Conservation (phyloP, 1,140 invertebrate species). For the Matsumurasca onukii region DNA sequence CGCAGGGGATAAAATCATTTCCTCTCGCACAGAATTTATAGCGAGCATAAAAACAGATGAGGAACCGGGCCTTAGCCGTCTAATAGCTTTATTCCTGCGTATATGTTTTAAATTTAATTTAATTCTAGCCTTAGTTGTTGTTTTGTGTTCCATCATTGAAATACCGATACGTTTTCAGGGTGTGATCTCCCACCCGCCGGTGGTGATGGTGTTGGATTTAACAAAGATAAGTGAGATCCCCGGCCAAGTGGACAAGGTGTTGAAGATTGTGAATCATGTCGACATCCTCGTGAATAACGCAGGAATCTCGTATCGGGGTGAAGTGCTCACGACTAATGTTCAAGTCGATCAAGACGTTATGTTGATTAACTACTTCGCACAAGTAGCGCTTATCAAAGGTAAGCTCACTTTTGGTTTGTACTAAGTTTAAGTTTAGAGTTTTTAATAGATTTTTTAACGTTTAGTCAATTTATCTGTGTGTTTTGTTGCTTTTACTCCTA, state of each 20-base stretch:
- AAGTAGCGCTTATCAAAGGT: constrained; percentile 91
- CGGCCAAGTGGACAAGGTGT: constrained; percentile 61
- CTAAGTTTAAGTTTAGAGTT: background rate
- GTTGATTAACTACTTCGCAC: constrained; percentile 93
- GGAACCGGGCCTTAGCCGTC: too few species aligned
- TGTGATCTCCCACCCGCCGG: constrained; percentile 65
- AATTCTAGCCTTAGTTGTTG: background rate
- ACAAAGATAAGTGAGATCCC: constrained; percentile 65
- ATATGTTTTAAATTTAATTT: background rate
- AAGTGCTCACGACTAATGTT: constrained; percentile 71
- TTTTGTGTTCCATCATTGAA: background rate
- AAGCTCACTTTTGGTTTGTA: constrained; percentile 39
- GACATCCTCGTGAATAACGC: constrained; percentile 95
- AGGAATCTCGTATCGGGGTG: constrained; percentile 81
- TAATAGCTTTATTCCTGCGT: background rate
- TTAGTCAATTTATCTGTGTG: background rate
- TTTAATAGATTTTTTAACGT: background rate
- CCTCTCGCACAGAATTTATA: too few species aligned
- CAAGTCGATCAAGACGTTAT: constrained; percentile 88
- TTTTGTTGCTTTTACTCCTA: background rate
- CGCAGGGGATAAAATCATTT: too few species aligned
- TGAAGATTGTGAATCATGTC: constrained; percentile 69
- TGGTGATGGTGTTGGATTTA: constrained; percentile 76
- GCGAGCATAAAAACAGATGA: too few species aligned
- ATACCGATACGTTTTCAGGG: constrained; percentile 50